These are phyloP conservation scores for Drosophila athabasca DNA, from an alignment of 1,140 invertebrate genomes.

Conservation along the genomic window DNA sequence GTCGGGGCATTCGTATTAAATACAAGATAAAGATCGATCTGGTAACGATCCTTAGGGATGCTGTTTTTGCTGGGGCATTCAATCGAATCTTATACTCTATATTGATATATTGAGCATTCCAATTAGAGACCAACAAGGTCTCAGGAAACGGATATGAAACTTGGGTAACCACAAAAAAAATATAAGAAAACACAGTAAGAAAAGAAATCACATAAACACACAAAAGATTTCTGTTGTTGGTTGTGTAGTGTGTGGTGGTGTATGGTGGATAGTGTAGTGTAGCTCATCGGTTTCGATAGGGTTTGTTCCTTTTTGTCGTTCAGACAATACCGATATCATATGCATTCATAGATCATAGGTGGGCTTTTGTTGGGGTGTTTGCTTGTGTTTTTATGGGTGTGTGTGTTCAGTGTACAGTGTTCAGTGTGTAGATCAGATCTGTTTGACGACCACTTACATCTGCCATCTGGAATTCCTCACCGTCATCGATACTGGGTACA, in stretches of 20 bases:
- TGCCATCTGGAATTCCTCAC: conserved; percentile 95
- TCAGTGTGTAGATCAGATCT: conserved; percentile 12
- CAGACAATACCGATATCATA: conserved; percentile 50
- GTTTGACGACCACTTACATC: conserved; percentile 86
- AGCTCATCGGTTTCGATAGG: conserved; percentile 30
- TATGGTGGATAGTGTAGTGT: conserved; percentile 21
- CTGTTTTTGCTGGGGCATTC: conserved; percentile 57
- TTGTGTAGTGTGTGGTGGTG: conserved; percentile 38
- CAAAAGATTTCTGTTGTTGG: conserved; percentile 45
- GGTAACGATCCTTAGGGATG: conserved; percentile 26
- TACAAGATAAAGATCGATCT: conserved; percentile 60
- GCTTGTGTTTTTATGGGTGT: conserved; percentile 21
- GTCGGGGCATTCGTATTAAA: conserved; percentile 56
- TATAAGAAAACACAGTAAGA: conserved; percentile 30
- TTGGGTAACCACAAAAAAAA: conserved; percentile 63
- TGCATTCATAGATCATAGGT: conserved; percentile 26
- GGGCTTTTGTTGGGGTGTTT: conserved; percentile 20
- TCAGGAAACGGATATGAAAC: conserved; percentile 50
- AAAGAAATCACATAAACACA: conserved; percentile 43
- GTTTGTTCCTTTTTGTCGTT: conserved; percentile 41
- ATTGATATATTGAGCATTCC: conserved; percentile 41
- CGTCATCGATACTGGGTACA: conserved; percentile 98
- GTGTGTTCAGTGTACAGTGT: conserved; percentile 25
- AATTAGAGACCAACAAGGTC: conserved; percentile 18
- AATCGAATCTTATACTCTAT: conserved; percentile 31